Evolutionary conservation across 2,888 invertebrate genomes (phyloP).

Genomic region (Synergus umbraculus): DNA sequence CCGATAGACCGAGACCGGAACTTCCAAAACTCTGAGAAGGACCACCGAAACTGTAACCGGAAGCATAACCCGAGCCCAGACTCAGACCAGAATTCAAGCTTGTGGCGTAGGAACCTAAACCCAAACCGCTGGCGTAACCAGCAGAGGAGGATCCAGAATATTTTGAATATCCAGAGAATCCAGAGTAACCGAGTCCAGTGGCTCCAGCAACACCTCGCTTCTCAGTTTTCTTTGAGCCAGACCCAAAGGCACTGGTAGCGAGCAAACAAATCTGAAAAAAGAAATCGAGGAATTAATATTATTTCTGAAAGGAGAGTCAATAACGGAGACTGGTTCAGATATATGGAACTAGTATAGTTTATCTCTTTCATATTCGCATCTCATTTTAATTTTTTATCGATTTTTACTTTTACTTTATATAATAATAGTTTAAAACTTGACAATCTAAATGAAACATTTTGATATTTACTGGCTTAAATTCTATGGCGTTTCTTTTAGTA

Average conservation of each 20-base stretch:
- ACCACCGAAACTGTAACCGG: conserved; percentile 37
- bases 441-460: too few species aligned
- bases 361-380: too few species aligned
- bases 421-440: too few species aligned
- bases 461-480: too few species aligned
- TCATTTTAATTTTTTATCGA: too few species aligned
- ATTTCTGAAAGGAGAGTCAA: too few species aligned
- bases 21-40: background rate
- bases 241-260: conserved; percentile 57
- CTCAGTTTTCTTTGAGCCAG: conserved; percentile 52
- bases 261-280: conserved; percentile 58
- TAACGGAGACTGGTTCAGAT: too few species aligned
- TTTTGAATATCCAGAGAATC: background rate
- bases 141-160: background rate
- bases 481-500: too few species aligned
- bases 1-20: conserved; percentile 46
- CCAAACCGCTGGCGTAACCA: conserved; percentile 2
- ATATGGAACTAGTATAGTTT: too few species aligned
- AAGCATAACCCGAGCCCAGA: conserved; percentile 49
- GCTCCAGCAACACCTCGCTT: conserved; percentile 58
- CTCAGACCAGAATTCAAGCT: conserved; percentile 47
- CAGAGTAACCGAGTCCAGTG: background rate
- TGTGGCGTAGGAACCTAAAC: conserved; percentile 5
- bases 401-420: too few species aligned
- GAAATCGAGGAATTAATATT: background rate